phyloP scores from a whole-genome alignment of 2,888 invertebrate species.

The Girardia tigrina region DNA sequence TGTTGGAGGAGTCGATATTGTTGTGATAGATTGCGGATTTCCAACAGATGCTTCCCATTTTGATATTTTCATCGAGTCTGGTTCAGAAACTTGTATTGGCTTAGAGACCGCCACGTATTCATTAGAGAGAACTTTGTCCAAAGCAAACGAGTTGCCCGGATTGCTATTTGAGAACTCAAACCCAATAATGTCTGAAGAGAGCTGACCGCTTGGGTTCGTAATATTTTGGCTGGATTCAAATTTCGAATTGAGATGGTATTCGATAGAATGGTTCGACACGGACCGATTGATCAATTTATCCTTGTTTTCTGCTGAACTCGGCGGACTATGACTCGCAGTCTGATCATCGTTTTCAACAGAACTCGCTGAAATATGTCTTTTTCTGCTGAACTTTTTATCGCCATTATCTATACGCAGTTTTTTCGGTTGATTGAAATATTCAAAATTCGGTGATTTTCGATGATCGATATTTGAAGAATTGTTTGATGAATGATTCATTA shows the following conservation, averaged over 20 bases:
- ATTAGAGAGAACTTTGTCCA: constrained; percentile 11
- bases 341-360: neutral
- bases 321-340: constrained; percentile 9
- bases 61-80: neutral
- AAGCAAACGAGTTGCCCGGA: neutral
- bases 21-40: neutral
- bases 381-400: constrained; percentile 13
- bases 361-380: constrained; percentile 15
- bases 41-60: constrained; percentile 10
- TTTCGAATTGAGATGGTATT: neutral
- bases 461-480: constrained; percentile 23
- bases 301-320: constrained; percentile 16
- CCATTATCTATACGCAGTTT: neutral
- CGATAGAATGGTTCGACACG: constrained; percentile 3
- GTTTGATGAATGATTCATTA: constrained; percentile 5
- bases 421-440: neutral
- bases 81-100: neutral
- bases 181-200: neutral
- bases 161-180: neutral
- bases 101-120: constrained; percentile 16
- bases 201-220: neutral
- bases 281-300: constrained; percentile 6
- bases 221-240: constrained; percentile 3
- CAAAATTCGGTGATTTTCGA: constrained; percentile 11
- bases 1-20: neutral